Conservation (phyloP, 1,140 invertebrate genomes). For the Pantala flavescens region DNA sequence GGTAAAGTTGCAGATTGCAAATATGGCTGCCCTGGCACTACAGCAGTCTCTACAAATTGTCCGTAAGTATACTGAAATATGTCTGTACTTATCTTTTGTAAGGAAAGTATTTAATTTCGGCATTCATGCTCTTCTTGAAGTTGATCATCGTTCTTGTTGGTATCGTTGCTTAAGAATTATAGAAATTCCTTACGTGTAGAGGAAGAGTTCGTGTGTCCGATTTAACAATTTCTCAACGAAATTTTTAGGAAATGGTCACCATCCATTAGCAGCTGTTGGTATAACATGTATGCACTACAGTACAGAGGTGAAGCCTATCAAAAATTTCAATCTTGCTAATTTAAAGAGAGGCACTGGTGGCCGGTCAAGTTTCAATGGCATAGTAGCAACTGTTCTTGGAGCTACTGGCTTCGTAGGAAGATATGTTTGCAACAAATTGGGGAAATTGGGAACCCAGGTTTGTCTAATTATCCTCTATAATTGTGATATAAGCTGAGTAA, state of each 20-base stretch:
- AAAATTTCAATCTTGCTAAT: conserved; percentile 44
- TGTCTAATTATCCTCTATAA: not conserved
- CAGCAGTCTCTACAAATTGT: not conserved
- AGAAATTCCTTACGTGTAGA: no score
- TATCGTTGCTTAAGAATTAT: no score
- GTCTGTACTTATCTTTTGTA: no score
- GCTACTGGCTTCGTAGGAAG: conserved; percentile 76
- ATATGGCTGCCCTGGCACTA: not conserved
- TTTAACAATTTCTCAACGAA: no score
- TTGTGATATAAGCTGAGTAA: not conserved
- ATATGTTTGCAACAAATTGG: conserved; percentile 77
- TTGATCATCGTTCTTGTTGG: no score
- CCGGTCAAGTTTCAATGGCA: conserved; percentile 89
- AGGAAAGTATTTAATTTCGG: no score
- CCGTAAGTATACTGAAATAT: not conserved
- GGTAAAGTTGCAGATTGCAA: not conserved
- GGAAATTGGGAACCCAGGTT: conserved; percentile 76
- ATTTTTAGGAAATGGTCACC: conserved; percentile 19
- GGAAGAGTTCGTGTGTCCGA: no score
- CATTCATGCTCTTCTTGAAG: no score
- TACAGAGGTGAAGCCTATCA: conserved; percentile 30
- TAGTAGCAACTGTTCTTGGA: conserved; percentile 96
- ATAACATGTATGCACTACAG: conserved; percentile 29
- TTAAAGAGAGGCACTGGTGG: conserved; percentile 85
- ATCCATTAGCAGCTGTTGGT: conserved; percentile 23